Evolutionary conservation across 2,113 vertebrate genomes (phyloP).

Genomic region (Upupa epops): DNA sequence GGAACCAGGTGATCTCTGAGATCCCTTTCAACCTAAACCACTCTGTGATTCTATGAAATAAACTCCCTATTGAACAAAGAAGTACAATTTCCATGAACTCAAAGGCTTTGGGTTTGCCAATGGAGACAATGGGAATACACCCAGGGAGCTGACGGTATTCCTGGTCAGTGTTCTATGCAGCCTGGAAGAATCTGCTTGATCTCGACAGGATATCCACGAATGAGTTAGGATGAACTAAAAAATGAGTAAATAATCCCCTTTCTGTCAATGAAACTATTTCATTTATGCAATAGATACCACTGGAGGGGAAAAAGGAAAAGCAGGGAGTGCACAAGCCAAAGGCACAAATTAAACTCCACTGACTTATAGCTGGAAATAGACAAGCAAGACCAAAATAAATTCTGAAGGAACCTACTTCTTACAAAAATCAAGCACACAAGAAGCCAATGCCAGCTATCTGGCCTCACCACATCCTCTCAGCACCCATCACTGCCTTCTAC

Average conservation of each 20-base stretch:
- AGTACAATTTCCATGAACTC: not conserved
- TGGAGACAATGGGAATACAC: not conserved
- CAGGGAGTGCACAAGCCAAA: not conserved
- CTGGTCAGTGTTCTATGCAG: not conserved
- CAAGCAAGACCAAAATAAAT: not conserved
- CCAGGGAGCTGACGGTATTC: not conserved
- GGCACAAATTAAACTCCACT: not conserved
- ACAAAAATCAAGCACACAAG: not conserved
- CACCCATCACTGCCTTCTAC: not conserved
- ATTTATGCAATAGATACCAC: not conserved
- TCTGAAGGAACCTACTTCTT: not conserved
- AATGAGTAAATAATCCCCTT: not conserved
- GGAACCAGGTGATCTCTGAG: no score
- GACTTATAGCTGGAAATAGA: not conserved
- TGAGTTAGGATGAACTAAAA: not conserved
- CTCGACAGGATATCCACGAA: not conserved
- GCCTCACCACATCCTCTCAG: not conserved
- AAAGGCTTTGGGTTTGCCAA: not conserved
- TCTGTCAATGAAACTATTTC: not conserved
- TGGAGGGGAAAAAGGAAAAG: not conserved
- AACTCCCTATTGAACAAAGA: not conserved
- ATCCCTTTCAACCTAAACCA: no score
- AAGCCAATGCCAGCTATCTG: accelerated
- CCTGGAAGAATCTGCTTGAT: not conserved
- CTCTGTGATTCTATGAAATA: not conserved